Conservation (phyloP, 2,888 invertebrate genomes). For the Morpho deidamia region DNA sequence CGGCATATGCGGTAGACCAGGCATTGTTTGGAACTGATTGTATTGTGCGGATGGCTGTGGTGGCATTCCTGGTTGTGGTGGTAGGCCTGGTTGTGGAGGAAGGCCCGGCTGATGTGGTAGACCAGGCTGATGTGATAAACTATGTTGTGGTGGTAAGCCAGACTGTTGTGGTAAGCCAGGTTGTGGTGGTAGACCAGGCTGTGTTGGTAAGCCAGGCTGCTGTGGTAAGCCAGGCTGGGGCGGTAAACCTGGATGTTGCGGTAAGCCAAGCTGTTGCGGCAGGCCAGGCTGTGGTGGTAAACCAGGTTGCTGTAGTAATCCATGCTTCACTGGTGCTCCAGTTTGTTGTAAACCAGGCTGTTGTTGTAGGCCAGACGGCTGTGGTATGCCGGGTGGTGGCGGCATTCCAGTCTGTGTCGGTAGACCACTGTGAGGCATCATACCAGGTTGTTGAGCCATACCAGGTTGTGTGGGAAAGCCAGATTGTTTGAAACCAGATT, state of each 20-base stretch:
- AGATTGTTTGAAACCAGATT: conserved; percentile 20
- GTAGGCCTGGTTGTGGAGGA: conserved; percentile 30
- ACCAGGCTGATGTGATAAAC: conserved; percentile 30
- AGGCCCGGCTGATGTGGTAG: conserved; percentile 43
- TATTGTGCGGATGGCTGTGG: conserved; percentile 24
- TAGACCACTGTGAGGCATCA: conserved; percentile 36
- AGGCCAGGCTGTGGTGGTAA: conserved; percentile 29
- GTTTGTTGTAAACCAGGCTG: conserved; percentile 28
- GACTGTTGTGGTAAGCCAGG: conserved; percentile 41
- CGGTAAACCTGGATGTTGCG: conserved; percentile 38
- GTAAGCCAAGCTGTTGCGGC: conserved; percentile 34
- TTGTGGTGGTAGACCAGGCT: conserved; percentile 26
- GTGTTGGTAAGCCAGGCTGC: conserved; percentile 29
- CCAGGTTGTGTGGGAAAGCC: conserved; percentile 29
- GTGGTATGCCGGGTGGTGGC: conserved; percentile 26
- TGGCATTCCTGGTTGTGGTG: conserved; percentile 26
- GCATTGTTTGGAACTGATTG: conserved; percentile 5
- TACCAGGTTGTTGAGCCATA: conserved; percentile 25
- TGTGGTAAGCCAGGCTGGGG: conserved; percentile 33
- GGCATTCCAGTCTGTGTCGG: conserved; percentile 31
- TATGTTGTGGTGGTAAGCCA: conserved; percentile 31
- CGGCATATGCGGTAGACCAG: conserved; percentile 28
- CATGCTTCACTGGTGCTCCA: conserved; percentile 26
- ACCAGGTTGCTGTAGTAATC: conserved; percentile 29
- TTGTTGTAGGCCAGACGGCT: conserved; percentile 27